These are phyloP conservation scores for Dipodomys merriami DNA, from an alignment of 2,113 vertebrate species.

Conservation along the genomic window DNA sequence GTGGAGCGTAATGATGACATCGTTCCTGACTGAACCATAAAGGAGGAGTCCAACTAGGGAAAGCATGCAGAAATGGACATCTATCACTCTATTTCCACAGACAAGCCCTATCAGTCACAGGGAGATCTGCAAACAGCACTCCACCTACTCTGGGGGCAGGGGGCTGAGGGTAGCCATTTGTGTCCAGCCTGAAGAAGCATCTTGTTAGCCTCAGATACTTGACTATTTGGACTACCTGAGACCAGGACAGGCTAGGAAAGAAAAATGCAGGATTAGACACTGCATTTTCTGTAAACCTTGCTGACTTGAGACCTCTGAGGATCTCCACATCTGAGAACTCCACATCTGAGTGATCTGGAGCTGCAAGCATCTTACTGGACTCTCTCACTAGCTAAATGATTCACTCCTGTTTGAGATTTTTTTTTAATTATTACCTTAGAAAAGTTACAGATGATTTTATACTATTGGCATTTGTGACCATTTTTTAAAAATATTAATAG, in stretches of 20 bases:
- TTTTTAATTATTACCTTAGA: background rate
- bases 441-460: background rate
- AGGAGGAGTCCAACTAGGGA: background rate
- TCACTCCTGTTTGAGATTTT: background rate
- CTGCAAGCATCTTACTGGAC: background rate
- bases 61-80: background rate
- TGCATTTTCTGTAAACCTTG: too few species aligned
- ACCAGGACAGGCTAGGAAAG: background rate
- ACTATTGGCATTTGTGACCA: background rate
- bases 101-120: slow-evolving; percentile 12
- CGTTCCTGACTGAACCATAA: background rate
- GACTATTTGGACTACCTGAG: background rate
- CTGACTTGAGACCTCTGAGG: background rate
- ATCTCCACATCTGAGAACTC: background rate
- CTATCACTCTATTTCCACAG: background rate
- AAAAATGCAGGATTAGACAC: background rate
- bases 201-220: background rate
- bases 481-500: background rate
- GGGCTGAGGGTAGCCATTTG: background rate
- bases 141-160: background rate
- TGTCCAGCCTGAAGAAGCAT: background rate
- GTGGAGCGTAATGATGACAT: too few species aligned
- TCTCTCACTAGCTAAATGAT: background rate
- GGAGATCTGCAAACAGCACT: background rate
- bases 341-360: background rate